Conservation (phyloP, 2,888 invertebrate species). For the Lamellibrachia columna region DNA sequence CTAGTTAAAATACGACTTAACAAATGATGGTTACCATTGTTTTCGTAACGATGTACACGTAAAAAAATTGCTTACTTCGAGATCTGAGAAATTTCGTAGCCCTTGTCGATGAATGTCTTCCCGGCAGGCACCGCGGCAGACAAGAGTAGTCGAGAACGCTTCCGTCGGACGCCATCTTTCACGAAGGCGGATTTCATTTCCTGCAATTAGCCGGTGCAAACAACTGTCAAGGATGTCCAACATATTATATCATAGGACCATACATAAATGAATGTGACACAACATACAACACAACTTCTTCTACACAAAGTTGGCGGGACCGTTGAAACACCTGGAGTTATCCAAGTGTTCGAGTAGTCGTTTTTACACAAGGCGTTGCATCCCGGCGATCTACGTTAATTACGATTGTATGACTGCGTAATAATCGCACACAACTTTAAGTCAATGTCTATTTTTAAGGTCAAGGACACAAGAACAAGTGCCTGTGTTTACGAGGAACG, state of each 20-base stretch:
- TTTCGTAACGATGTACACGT: not conserved
- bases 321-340: no score
- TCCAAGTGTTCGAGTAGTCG: no score
- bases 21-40: no score
- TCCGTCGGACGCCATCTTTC: not conserved
- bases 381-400: no score
- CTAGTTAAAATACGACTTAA: no score
- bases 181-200: not conserved
- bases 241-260: not conserved
- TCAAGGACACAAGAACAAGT: no score
- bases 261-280: not conserved
- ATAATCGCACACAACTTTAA: no score
- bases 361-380: no score
- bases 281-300: not conserved
- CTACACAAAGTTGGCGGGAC: no score
- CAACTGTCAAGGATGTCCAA: not conserved
- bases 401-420: no score
- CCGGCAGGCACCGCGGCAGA: slow-evolving; percentile 33
- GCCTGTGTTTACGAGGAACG: no score
- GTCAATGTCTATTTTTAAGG: no score
- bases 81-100: slow-evolving; percentile 27
- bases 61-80: not conserved
- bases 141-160: slow-evolving; percentile 20
- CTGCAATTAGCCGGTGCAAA: not conserved
- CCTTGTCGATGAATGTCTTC: slow-evolving; percentile 21